A percentile compares a stretch with the other conserved stretches of the same genome.
Evolutionary conservation across 2,797 vertebrate genomes (phyloP).

Genomic region (Gouania willdenowi): DNA sequence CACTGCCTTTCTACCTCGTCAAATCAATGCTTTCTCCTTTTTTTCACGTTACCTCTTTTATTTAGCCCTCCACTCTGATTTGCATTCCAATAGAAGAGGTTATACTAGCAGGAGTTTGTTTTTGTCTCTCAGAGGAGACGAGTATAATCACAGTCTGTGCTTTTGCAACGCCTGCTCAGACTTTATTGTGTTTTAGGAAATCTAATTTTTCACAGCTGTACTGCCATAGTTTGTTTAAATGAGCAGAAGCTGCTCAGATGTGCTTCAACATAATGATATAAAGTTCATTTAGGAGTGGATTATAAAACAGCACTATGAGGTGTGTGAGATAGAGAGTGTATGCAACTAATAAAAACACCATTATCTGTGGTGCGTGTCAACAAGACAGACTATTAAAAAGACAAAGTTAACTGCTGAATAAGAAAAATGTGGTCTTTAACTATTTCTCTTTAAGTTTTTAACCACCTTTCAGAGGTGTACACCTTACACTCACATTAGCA

Average conservation of each 20-base stretch:
- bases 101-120: slow-evolving; percentile 50
- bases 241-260: slow-evolving; percentile 1
- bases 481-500: too few species aligned
- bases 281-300: too few species aligned
- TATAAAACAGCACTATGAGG: not conserved
- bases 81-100: slow-evolving; percentile 36
- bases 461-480: not conserved
- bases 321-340: too few species aligned
- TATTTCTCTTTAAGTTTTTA: not conserved
- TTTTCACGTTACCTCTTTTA: slow-evolving; percentile 20
- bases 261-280: too few species aligned
- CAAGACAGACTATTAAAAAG: too few species aligned
- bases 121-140: slow-evolving; percentile 39
- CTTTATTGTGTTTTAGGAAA: slow-evolving; percentile 41
- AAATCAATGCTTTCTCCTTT: slow-evolving; percentile 10
- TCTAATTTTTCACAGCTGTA: slow-evolving; percentile 33
- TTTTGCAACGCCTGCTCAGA: slow-evolving; percentile 20
- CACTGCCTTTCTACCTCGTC: slow-evolving; percentile 20
- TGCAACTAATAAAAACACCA: too few species aligned
- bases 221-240: slow-evolving; percentile 16
- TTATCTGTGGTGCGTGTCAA: too few species aligned
- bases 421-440: too few species aligned
- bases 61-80: slow-evolving; percentile 20
- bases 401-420: too few species aligned
- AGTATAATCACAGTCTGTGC: slow-evolving; percentile 54